These are phyloP conservation scores for Ephydatia muelleri DNA, from an alignment of 37 sponge, comb jelly and placozoan species.

Conservation along the genomic window DNA sequence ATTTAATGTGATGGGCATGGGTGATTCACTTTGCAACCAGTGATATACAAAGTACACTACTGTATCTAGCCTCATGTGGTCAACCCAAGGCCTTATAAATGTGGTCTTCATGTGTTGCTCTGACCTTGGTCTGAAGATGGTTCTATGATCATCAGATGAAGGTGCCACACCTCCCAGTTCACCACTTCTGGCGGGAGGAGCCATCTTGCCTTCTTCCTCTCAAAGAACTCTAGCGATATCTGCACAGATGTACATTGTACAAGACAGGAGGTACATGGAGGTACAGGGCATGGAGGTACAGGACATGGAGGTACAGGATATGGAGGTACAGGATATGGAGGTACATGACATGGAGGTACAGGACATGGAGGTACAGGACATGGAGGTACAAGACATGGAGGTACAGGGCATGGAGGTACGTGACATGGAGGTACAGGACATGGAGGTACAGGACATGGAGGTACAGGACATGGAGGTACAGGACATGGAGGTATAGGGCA, in stretches of 20 bases:
- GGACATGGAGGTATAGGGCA: no score
- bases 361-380: no score
- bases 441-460: no score
- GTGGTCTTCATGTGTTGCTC: not conserved
- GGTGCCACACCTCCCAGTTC: slow-evolving; percentile 81
- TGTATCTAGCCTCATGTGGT: not conserved
- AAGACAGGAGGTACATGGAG: not conserved
- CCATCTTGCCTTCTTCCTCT: slow-evolving; percentile 88
- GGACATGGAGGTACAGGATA: not conserved
- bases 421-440: no score
- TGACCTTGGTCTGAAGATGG: slow-evolving; percentile 61
- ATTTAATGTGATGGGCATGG: no score
- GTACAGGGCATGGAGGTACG: no score
- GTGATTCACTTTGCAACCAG: no score
- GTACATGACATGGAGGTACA: not conserved
- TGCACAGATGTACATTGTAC: not conserved
- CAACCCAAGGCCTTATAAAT: no score
- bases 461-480: no score
- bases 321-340: not conserved
- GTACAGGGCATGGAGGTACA: not conserved
- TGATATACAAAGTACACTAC: no score
- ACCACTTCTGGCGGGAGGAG: slow-evolving; percentile 74
- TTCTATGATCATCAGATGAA: slow-evolving; percentile 33
- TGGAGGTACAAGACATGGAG: no score
- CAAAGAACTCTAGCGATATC: slow-evolving; percentile 89